Percentiles rank a stretch among this genome's conserved stretches.
These are phyloP conservation scores for Habropoda laboriosa DNA, from an alignment of 1,140 invertebrate species.

Conservation along the genomic window DNA sequence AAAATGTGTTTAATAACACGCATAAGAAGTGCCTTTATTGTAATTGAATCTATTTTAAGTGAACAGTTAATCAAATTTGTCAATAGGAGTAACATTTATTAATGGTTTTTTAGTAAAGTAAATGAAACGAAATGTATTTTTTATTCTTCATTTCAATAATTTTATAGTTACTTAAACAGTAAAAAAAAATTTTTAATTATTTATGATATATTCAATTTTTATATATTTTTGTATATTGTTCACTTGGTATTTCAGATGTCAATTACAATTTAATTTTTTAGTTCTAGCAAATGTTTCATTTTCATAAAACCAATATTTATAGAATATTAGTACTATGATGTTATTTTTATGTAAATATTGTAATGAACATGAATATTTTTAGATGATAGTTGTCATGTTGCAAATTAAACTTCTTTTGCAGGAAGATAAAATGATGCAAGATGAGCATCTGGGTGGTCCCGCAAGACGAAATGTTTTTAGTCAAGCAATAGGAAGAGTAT, in stretches of 20 bases:
- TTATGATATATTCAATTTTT: neutral
- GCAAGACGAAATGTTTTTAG: slow-evolving; percentile 74
- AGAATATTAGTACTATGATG: too few species aligned
- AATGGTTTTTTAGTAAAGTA: neutral
- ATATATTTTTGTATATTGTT: too few species aligned
- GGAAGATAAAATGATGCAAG: slow-evolving; percentile 79
- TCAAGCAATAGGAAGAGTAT: slow-evolving; percentile 76
- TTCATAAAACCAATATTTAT: too few species aligned
- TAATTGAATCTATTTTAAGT: neutral
- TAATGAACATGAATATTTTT: neutral
- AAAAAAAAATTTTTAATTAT: neutral
- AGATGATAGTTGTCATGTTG: neutral
- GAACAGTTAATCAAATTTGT: neutral
- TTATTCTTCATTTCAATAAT: neutral
- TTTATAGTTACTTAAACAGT: neutral
- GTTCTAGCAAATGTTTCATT: too few species aligned
- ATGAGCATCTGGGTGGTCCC: slow-evolving; percentile 79
- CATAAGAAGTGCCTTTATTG: neutral
- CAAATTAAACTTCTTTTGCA: slow-evolving; percentile 19
- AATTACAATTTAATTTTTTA: neutral
- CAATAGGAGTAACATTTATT: neutral
- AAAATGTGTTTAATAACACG: neutral
- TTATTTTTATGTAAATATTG: neutral
- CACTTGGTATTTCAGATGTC: too few species aligned
- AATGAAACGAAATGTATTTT: neutral